phyloP scores from a whole-genome alignment of 2,888 invertebrate genomes.

The Abrostola tripartita region DNA sequence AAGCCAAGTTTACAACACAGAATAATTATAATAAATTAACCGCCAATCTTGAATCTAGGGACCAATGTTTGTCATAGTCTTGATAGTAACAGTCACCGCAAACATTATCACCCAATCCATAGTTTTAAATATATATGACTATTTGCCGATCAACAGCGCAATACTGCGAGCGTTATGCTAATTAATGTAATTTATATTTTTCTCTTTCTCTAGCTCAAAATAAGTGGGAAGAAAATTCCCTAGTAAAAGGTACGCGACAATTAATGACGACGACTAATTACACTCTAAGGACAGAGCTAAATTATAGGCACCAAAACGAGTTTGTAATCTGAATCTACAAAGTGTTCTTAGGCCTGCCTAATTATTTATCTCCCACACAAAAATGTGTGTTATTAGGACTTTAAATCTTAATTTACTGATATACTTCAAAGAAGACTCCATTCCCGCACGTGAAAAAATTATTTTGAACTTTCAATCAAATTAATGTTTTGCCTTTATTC shows the following conservation, averaged over 20 bases:
- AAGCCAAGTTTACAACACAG: too few species aligned
- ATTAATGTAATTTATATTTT: conserved; percentile 52
- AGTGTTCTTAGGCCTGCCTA: not conserved
- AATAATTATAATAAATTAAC: not conserved
- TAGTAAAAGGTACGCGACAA: conserved; percentile 14
- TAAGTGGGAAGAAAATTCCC: conserved; percentile 17
- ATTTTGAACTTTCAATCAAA: not conserved
- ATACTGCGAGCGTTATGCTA: conserved; percentile 47
- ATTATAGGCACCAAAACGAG: conserved; percentile 1
- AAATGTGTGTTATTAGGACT: conserved; percentile 1
- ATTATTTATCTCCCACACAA: conserved; percentile 1
- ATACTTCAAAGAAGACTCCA: not conserved
- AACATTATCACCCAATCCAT: conserved; percentile 31
- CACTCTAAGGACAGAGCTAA: not conserved
- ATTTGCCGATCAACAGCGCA: conserved; percentile 54
- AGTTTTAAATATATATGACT: conserved; percentile 46
- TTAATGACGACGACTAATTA: conserved; percentile 3
- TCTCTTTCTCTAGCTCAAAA: conserved; percentile 11
- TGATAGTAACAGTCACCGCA: conserved; percentile 29
- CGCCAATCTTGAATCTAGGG: not conserved
- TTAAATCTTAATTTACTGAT: not conserved
- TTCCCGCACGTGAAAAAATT: too few species aligned
- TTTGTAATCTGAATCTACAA: conserved; percentile 5
- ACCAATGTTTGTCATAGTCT: conserved; percentile 12
- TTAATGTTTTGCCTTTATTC: too few species aligned